Conservation (phyloP, 2,888 invertebrate genomes). For the Liodrosophila aerea region DNA sequence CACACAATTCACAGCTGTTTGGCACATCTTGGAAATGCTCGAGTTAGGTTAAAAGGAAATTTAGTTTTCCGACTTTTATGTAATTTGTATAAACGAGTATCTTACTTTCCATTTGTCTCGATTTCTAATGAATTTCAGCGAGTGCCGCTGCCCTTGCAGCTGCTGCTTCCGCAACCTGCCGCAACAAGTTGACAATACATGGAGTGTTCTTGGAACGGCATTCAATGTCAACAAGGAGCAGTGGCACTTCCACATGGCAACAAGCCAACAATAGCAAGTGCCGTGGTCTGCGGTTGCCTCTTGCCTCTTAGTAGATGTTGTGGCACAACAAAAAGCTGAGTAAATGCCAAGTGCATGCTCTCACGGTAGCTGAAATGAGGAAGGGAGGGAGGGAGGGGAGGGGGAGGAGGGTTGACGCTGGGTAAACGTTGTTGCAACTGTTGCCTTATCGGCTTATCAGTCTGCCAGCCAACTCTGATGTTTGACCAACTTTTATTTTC, state of each 20-base stretch:
- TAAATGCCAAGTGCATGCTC: conserved; percentile 55
- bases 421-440: conserved; percentile 48
- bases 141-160: conserved; percentile 1
- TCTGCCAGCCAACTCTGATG: conserved; percentile 27
- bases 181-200: conserved; percentile 21
- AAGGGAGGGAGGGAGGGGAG: too few species aligned
- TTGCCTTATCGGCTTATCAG: conserved; percentile 66
- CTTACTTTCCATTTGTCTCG: background rate
- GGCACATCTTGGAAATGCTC: background rate
- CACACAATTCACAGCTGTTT: too few species aligned
- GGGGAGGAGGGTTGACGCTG: too few species aligned
- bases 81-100: background rate
- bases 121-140: conserved; percentile 31
- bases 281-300: too few species aligned
- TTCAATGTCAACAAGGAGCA: conserved; percentile 43
- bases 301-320: conserved; percentile 7
- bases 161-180: conserved; percentile 42
- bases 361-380: conserved; percentile 61
- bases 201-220: conserved; percentile 31
- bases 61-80: background rate
- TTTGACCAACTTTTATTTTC: conserved; percentile 57
- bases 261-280: conserved; percentile 30
- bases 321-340: conserved; percentile 53
- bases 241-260: conserved; percentile 10
- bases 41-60: background rate